A percentile compares a stretch with the other conserved stretches of the same genome.
Evolutionary conservation across 1,140 invertebrate species (phyloP).

Genomic region (Drosophila nikananu): DNA sequence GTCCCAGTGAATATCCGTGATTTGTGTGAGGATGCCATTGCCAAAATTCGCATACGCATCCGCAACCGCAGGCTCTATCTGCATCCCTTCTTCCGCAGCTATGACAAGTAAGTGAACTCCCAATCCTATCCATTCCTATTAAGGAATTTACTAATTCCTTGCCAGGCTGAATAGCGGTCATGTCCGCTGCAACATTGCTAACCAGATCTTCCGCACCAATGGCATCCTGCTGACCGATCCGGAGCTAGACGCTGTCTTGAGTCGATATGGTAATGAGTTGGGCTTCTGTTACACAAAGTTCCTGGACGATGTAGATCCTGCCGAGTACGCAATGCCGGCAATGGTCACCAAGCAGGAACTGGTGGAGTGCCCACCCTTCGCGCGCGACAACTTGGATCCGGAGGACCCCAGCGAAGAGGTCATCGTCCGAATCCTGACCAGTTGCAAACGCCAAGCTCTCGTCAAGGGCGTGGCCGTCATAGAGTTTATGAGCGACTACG

Average conservation of each 20-base stretch:
- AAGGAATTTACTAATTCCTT: background rate
- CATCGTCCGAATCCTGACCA: constrained; percentile 89
- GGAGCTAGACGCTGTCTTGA: constrained; percentile 89
- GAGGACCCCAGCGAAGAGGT: constrained; percentile 86
- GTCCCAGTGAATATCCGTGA: constrained; percentile 81
- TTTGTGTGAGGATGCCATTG: constrained; percentile 87
- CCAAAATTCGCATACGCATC: constrained; percentile 86
- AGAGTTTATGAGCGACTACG: constrained; percentile 88
- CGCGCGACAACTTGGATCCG: constrained; percentile 27
- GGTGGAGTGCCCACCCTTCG: constrained; percentile 59
- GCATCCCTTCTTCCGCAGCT: constrained; percentile 88
- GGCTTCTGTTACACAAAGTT: constrained; percentile 90
- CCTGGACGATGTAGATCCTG: constrained; percentile 86
- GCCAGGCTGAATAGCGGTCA: constrained; percentile 89
- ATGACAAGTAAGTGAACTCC: constrained; percentile 87
- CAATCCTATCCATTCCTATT: too few species aligned
- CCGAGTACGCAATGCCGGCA: constrained; percentile 78
- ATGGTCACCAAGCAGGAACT: constrained; percentile 60
- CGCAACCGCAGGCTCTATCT: constrained; percentile 87
- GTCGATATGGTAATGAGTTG: constrained; percentile 89
- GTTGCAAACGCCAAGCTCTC: constrained; percentile 89
- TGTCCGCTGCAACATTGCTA: constrained; percentile 88
- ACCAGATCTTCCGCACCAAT: constrained; percentile 88
- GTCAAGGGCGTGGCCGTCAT: constrained; percentile 88
- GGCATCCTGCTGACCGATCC: constrained; percentile 88